Base-by-base conservation (phyloP, 2,797 vertebrate species). In the Philypnodon macrostomus region DNA sequence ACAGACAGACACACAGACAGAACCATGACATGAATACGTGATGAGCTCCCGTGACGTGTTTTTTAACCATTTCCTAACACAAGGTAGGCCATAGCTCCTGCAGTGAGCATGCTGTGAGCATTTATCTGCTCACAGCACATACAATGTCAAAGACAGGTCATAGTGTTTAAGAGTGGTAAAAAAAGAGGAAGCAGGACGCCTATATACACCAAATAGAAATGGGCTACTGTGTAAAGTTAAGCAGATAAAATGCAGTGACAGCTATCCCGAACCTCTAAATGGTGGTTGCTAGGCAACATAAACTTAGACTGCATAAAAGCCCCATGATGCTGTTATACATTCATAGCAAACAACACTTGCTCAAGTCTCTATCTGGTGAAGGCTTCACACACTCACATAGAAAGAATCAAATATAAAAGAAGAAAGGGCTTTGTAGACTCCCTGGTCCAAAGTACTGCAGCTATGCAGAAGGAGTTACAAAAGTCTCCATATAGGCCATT, bases 201-300 rank as follows among this genome's bases (percentile, higher is more conserved):
- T n/a, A 38, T 13, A 47, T 10, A 38, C 13, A 1, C 33, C 8
- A 21, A 42, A 44, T 35, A 13, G 41, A 8, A 39, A 11, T 0
- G 21, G 6, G 21, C 6, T 21, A 10, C 31, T 11, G 35, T 12
- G 30, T 11, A 29, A 32, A 9, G 4, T 9, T 10, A 10, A 19
- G 39, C 37, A 6, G 10, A 26, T 61, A 52, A 67, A 58, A 53
- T 9, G 23, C 36, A 31, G 27, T 8, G 27, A 46, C n/a, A 16
- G 55, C 47, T 54, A 57, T 54, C 33, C 12, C 37, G 35, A 38
- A 33, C 46, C 17, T 41, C n/a, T n/a, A n/a, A 34, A 16, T 47
- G 52, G 17, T 3, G n/a, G 85, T 87, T 85, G 82, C 82, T 64
- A 81, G 29, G 85, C 79, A 85, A 87, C 85, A 57, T 24, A 37